Conservation (phyloP, 2,113 vertebrate species). For the Motacilla tschutschensis region DNA sequence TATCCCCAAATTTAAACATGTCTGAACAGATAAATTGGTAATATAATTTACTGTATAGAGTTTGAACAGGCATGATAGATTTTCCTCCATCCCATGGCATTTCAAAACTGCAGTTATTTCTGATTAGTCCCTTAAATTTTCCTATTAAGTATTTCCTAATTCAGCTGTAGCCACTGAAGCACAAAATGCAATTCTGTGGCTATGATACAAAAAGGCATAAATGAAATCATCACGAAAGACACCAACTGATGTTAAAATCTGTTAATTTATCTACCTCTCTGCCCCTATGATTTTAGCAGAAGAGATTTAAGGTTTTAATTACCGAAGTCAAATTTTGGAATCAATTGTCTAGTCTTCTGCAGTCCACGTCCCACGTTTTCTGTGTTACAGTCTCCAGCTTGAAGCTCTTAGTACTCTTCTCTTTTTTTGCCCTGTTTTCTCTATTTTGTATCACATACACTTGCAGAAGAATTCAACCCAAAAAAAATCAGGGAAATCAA, state of each 20-base stretch:
- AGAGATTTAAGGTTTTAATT: neutral
- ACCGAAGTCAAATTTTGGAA: neutral
- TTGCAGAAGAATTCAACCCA: neutral
- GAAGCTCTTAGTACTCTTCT: neutral
- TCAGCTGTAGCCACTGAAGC: neutral
- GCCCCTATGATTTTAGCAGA: neutral
- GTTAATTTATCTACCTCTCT: neutral
- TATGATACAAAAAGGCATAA: neutral
- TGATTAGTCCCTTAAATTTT: neutral
- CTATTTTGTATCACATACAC: neutral
- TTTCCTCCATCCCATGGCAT: neutral
- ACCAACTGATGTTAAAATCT: neutral
- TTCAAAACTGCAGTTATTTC: neutral
- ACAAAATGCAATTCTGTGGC: neutral
- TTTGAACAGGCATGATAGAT: neutral
- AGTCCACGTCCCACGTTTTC: neutral
- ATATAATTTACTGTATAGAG: neutral
- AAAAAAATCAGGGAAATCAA: neutral
- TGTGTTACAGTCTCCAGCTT: neutral
- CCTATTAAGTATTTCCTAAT: neutral
- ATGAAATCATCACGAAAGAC: neutral
- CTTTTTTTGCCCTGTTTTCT: neutral
- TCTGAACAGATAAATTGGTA: neutral
- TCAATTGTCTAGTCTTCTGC: neutral
- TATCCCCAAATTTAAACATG: neutral